Evolutionary conservation across 1,140 invertebrate genomes (phyloP).

Genomic region (Littorina saxatilis): DNA sequence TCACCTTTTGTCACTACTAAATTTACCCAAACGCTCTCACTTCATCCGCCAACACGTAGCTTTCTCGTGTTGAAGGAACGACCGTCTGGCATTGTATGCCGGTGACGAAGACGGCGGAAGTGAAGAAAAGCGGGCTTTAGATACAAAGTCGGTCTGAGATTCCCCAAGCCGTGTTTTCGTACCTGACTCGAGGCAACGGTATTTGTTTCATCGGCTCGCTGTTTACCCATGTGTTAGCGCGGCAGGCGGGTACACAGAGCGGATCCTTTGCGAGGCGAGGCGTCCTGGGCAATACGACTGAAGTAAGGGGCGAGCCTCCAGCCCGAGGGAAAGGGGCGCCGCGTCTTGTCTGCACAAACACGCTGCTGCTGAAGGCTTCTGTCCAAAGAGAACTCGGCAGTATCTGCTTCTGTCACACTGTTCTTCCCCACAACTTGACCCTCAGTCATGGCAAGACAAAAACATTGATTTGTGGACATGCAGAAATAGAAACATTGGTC

Average conservation of each 20-base stretch:
- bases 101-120: neutral
- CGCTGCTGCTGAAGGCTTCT: neutral
- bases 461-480: neutral
- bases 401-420: neutral
- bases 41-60: neutral
- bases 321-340: conserved; percentile 10
- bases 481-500: neutral
- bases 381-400: neutral
- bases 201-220: conserved; percentile 1
- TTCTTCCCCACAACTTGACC: neutral
- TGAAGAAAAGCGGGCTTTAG: neutral
- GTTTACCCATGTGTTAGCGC: conserved; percentile 9
- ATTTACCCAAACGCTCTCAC: neutral
- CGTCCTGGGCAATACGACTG: conserved; percentile 12
- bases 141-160: neutral
- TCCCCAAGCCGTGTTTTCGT: neutral
- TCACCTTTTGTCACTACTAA: neutral
- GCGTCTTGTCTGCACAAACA: neutral
- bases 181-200: neutral
- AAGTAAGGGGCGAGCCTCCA: neutral
- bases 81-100: neutral
- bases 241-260: too few species aligned
- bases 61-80: neutral
- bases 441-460: neutral
- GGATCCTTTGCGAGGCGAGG: neutral